These are phyloP conservation scores for Euwallacea fornicatus DNA, from an alignment of 1,140 invertebrate genomes.

Conservation along the genomic window DNA sequence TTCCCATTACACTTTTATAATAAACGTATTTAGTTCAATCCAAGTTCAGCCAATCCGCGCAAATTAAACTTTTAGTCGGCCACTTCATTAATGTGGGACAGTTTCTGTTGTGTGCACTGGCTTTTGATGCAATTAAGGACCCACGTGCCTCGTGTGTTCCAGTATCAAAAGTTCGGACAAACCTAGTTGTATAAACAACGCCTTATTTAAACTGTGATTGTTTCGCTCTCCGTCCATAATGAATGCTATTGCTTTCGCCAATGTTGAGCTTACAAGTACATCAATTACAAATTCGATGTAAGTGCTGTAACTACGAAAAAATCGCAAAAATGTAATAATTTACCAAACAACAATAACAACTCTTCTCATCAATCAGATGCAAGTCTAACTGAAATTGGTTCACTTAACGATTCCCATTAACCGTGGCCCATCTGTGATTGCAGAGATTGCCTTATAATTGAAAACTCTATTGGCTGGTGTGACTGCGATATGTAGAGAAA, in stretches of 20 bases:
- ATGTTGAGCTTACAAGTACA: no score
- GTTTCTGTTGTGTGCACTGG: conserved; percentile 10
- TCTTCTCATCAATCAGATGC: conserved; percentile 4
- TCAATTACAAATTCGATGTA: no score
- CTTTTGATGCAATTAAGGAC: conserved; percentile 21
- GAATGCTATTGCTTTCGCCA: no score
- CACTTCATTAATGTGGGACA: conserved; percentile 6
- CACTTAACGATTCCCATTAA: conserved; percentile 8
- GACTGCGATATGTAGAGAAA: no score
- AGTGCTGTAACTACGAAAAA: no score
- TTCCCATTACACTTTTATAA: no score
- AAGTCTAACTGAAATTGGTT: not conserved
- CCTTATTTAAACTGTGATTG: no score
- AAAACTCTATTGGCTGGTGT: not conserved
- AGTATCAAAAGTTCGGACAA: no score
- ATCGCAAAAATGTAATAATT: not conserved
- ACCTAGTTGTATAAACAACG: no score
- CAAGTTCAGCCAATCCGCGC: not conserved
- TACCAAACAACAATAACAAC: not conserved
- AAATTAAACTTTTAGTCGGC: conserved; percentile 14
- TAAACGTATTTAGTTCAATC: no score
- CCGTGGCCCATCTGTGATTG: conserved; percentile 8
- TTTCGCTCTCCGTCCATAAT: no score
- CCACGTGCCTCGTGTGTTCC: not conserved
- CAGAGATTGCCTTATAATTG: conserved; percentile 6